A percentile compares a stretch with the other conserved stretches of the same genome.
Evolutionary conservation across 2,113 vertebrate genomes (phyloP).

Genomic region (Holacanthus passer): DNA sequence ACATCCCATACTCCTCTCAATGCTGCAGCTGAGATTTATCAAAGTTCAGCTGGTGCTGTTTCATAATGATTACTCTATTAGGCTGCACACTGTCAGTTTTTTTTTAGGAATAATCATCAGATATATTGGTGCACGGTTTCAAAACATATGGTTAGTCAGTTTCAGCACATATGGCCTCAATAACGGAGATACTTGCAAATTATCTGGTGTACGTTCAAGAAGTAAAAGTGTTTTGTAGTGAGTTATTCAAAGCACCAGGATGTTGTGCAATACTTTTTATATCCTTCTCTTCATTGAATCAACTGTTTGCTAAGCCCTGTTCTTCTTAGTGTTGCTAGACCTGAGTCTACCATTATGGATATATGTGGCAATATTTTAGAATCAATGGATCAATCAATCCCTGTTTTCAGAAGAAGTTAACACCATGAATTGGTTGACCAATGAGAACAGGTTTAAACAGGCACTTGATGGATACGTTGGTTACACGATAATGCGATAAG

Average conservation of each 20-base stretch:
- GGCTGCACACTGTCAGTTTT: constrained; percentile 9
- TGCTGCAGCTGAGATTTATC: constrained; percentile 69
- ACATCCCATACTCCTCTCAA: constrained; percentile 35
- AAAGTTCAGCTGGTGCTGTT: constrained; percentile 60
- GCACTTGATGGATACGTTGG: too few species aligned
- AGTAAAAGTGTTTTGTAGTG: constrained; percentile 41
- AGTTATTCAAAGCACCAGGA: constrained; percentile 5
- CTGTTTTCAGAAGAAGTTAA: too few species aligned
- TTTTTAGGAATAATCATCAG: constrained; percentile 29
- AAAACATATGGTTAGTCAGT: constrained; percentile 46
- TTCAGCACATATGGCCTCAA: constrained; percentile 36
- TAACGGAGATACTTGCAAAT: constrained; percentile 42
- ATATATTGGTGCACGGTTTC: constrained; percentile 27
- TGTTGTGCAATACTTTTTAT: background rate
- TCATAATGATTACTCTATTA: constrained; percentile 7
- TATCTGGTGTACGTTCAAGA: constrained; percentile 8
- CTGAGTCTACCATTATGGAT: background rate
- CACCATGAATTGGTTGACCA: too few species aligned
- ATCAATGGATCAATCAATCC: background rate
- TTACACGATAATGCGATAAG: too few species aligned
- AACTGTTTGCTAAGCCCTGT: background rate
- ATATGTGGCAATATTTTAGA: background rate
- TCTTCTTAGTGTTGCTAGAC: background rate
- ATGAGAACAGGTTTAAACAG: too few species aligned
- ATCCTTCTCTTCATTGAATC: constrained; percentile 1